These are phyloP conservation scores for Folsomia candida DNA, from an alignment of 2,888 invertebrate genomes.

Conservation along the genomic window DNA sequence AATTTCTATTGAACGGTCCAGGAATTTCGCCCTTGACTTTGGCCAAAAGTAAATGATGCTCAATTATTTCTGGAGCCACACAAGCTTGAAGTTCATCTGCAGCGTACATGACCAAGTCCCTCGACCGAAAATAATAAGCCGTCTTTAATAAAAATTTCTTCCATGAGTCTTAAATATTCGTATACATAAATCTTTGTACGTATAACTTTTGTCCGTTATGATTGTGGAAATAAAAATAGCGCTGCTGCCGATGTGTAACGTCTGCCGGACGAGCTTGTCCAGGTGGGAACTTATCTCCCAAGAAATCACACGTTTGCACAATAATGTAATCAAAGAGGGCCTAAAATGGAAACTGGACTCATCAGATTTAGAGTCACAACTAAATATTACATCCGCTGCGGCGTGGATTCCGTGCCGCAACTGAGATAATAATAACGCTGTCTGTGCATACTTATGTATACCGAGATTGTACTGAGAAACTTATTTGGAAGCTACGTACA, in stretches of 20 bases:
- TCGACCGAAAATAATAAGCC: not conserved
- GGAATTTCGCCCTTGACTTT: slow-evolving; percentile 4
- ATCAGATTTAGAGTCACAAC: slow-evolving; percentile 8
- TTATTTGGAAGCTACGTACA: too few relatives aligned
- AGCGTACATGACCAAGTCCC: not conserved
- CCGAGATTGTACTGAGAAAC: not conserved
- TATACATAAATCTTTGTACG: too few relatives aligned
- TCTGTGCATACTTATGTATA: not conserved
- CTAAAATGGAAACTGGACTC: slow-evolving; percentile 4
- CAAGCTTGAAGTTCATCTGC: not conserved
- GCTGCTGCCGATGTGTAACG: not conserved
- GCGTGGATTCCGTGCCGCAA: not conserved
- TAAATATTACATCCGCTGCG: slow-evolving; percentile 1
- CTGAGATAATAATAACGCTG: not conserved
- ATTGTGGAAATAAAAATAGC: not conserved
- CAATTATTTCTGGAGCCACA: not conserved
- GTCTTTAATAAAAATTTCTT: not conserved
- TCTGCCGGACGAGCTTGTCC: not conserved
- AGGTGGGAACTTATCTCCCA: not conserved
- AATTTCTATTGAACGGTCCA: not conserved
- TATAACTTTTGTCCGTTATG: slow-evolving; percentile 2
- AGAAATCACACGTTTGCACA: slow-evolving; percentile 5
- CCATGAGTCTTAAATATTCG: too few relatives aligned
- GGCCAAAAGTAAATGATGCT: not conserved
- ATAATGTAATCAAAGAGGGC: not conserved